Percentiles rank a stretch among this genome's conserved stretches.
These are phyloP conservation scores for Pelusios castaneus DNA, from an alignment of 2,113 vertebrate genomes.

Conservation along the genomic window DNA sequence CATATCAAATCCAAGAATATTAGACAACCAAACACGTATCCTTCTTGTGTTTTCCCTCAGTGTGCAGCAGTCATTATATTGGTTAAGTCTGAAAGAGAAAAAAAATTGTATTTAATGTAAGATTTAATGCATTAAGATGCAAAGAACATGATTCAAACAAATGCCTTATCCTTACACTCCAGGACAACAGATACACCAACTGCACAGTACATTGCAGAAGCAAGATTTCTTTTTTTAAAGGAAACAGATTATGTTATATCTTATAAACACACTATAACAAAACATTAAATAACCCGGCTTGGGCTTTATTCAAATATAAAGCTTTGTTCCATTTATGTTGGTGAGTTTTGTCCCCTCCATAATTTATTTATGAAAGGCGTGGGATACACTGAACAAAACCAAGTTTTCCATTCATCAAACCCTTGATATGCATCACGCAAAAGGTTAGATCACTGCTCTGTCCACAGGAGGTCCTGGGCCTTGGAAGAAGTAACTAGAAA, in stretches of 20 bases:
- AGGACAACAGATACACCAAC: background rate
- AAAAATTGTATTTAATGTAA: background rate
- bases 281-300: background rate
- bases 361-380: background rate
- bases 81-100: conserved; percentile 87
- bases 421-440: accelerated
- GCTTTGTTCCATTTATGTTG: background rate
- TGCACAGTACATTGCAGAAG: background rate
- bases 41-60: conserved; percentile 79
- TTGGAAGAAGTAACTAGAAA: background rate
- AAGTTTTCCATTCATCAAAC: background rate
- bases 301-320: background rate
- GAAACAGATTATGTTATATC: background rate
- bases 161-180: background rate
- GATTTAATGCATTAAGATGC: background rate
- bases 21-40: conserved; percentile 81
- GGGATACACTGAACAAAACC: background rate
- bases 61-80: conserved; percentile 79
- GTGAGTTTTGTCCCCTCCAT: background rate
- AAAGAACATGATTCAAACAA: background rate
- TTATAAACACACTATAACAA: background rate
- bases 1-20: conserved; percentile 84
- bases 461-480: background rate
- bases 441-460: background rate
- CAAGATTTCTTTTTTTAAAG: background rate